A percentile compares a stretch with the other conserved stretches of the same genome.
phyloP scores from a whole-genome alignment of 2,113 vertebrate species.

The Motacilla tschutschensis region DNA sequence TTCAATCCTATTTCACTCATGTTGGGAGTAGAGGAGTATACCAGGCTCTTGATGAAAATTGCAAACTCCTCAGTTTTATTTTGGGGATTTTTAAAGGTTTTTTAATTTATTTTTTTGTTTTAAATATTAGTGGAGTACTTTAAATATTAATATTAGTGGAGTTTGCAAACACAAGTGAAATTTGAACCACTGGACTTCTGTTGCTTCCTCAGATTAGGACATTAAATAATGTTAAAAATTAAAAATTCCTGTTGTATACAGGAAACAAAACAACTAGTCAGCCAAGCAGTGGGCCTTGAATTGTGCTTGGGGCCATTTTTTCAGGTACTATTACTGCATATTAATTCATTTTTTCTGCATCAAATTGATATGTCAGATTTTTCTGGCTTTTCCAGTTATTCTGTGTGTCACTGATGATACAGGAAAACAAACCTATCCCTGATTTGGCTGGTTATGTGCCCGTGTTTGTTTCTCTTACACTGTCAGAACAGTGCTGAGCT shows the following conservation, averaged over 20 bases:
- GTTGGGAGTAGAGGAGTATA: background rate
- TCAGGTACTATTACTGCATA: background rate
- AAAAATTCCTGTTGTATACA: background rate
- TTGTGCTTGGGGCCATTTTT: background rate
- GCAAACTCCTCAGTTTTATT: rapidly evolving
- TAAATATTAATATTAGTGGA: background rate
- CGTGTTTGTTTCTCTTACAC: rapidly evolving
- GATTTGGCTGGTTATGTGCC: background rate
- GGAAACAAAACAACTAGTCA: background rate
- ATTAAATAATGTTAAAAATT: background rate
- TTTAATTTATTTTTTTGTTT: background rate
- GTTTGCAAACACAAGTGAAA: background rate
- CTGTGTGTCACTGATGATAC: background rate
- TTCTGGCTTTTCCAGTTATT: conserved; percentile 6
- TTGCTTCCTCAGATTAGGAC: background rate
- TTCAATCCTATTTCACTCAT: background rate
- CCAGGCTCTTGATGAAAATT: background rate
- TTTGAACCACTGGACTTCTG: background rate
- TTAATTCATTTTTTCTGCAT: background rate
- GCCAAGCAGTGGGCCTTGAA: background rate
- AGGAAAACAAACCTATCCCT: background rate
- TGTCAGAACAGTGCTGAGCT: background rate
- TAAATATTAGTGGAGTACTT: background rate
- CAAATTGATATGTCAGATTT: background rate
- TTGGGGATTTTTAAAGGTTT: background rate